phyloP scores from a whole-genome alignment of 2,113 vertebrate genomes.

The Furnarius figulus region DNA sequence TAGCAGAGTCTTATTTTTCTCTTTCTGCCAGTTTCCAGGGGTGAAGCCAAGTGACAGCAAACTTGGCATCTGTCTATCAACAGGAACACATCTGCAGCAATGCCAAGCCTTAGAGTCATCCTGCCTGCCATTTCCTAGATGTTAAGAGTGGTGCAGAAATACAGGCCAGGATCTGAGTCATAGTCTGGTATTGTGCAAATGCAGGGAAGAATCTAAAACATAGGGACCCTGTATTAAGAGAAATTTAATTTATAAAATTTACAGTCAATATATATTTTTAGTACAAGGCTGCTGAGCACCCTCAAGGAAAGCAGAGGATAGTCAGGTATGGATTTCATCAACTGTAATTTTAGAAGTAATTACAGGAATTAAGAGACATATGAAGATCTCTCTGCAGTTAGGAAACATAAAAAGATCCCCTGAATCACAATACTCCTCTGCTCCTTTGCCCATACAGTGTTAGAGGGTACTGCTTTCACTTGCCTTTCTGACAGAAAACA shows the following conservation, averaged over 20 bases:
- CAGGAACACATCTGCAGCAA: not conserved
- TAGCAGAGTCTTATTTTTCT: conserved; percentile 20
- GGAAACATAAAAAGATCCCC: not conserved
- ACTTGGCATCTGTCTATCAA: not conserved
- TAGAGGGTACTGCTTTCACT: not conserved
- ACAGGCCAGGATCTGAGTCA: not conserved
- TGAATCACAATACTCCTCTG: not conserved
- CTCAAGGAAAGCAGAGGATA: not conserved
- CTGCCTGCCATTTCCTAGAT: not conserved
- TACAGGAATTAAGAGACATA: not conserved
- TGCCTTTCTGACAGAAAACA: not conserved
- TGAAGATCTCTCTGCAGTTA: not conserved
- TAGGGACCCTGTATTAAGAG: not conserved
- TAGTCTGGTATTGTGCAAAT: not conserved
- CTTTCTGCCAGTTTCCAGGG: not conserved
- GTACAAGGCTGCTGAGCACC: accelerated
- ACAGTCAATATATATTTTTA: not conserved
- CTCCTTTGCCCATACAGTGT: not conserved
- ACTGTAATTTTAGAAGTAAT: not conserved
- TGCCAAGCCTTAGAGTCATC: not conserved
- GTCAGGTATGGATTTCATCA: not conserved
- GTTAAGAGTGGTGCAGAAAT: not conserved
- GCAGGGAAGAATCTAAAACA: not conserved
- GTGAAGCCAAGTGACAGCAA: conserved; percentile 39
- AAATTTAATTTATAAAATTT: not conserved